Evolutionary conservation across 2,797 vertebrate species (phyloP).

Genomic region (Scomberomorus guttatus): DNA sequence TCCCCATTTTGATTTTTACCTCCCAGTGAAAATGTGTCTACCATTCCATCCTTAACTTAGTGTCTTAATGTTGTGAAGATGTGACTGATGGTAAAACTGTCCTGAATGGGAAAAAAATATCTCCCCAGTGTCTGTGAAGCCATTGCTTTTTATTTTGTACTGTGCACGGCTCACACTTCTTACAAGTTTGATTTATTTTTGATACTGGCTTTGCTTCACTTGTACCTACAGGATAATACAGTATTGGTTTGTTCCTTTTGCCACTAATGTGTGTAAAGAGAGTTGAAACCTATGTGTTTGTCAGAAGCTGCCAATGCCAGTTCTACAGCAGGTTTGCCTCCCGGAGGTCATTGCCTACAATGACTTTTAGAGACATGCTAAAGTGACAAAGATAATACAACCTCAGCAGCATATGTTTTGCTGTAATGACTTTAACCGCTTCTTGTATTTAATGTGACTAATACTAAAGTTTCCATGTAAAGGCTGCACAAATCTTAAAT

Average conservation of each 20-base stretch:
- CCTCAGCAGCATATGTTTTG: neutral
- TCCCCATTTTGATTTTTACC: slow-evolving; percentile 41
- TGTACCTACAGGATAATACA: slow-evolving; percentile 21
- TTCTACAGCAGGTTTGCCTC: neutral
- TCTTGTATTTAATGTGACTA: neutral
- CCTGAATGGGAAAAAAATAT: slow-evolving; percentile 15
- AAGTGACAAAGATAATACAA: neutral
- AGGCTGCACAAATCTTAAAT: neutral
- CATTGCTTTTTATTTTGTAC: slow-evolving; percentile 27
- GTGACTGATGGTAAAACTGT: slow-evolving; percentile 62
- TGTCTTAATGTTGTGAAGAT: slow-evolving; percentile 80
- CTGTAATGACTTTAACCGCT: neutral
- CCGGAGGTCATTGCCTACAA: neutral
- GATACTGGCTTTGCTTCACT: slow-evolving; percentile 34
- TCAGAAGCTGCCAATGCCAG: slow-evolving; percentile 6
- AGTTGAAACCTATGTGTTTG: neutral
- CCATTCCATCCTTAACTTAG: slow-evolving; percentile 74
- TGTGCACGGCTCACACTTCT: slow-evolving; percentile 20
- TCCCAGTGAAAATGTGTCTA: slow-evolving; percentile 49
- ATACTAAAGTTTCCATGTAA: too few species aligned
- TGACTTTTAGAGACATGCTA: neutral
- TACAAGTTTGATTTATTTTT: slow-evolving; percentile 47
- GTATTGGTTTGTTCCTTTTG: slow-evolving; percentile 38
- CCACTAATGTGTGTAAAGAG: slow-evolving; percentile 8
- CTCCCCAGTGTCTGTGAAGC: slow-evolving; percentile 38